Base-by-base conservation (phyloP, 2,888 invertebrate species). In the Lasius fuliginosus region DNA sequence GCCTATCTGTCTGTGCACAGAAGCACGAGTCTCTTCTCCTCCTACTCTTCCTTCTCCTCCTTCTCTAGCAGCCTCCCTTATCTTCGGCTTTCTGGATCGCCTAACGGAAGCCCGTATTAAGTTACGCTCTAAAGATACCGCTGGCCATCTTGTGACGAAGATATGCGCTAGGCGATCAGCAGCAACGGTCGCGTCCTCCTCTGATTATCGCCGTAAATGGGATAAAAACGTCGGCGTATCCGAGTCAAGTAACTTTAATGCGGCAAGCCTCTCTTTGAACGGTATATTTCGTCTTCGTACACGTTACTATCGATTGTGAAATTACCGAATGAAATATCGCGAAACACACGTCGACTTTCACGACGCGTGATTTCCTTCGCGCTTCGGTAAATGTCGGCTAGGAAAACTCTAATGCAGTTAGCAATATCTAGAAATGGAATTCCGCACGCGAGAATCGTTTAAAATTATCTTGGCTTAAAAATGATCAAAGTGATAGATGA, bases 31-130 rank as follows among this genome's bases (percentile, higher is more conserved):
- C 53, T 53, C 56, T 58, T 68, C 33, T 27, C 27, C 23, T 18
- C 58, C 36, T 5, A 5, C 36, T 36, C 3, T 36, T 23, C 23
- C 36, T 67, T 27, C 58, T 36, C 27, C 8, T 23, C 53, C 6
- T 23, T 23, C 23, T 23, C 23, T 23, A 23, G 58, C n/a, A n/a
- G 60, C 36, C 58, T 56, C 67, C 68, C 56, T 49, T 65, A 64
- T 62, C 75, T 83, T 62, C 68, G 27, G 71, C 81, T 83, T 87
- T 67, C 82, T 69, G 69, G 69, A 74, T 77, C 84, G 75, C 15
- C 71, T 82, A 86, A 88, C 88, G 86, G 88, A 88, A 76, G 85
- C 82, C 53, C 68, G 65, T 81, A 85, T 83, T 71, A 73, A 82
- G 71, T 68, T 83, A 64, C 84, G 82, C 60, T 83, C 60, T 82